Evolutionary conservation across 2,797 vertebrate species (phyloP).

Genomic region (Prionace glauca): DNA sequence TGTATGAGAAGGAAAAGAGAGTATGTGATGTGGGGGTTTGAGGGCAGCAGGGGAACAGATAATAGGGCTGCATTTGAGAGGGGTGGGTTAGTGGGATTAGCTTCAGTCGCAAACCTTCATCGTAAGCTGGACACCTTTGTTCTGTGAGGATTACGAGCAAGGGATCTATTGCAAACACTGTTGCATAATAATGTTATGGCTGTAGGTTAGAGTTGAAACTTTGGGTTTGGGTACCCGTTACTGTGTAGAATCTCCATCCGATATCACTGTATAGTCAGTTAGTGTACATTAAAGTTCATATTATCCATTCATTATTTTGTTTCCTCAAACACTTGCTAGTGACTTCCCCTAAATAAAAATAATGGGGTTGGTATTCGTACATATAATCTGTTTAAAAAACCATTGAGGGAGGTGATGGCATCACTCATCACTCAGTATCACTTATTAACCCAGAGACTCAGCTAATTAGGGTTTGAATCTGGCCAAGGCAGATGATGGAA

Average conservation of each 20-base stretch:
- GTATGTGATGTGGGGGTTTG: neutral
- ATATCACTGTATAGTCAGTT: neutral
- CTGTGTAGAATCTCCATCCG: neutral
- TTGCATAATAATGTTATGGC: neutral
- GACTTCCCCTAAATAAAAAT: neutral
- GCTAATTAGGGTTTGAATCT: no score
- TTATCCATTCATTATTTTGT: neutral
- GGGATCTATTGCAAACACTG: neutral
- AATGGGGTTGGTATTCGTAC: neutral
- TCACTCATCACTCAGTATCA: no score
- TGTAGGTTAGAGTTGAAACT: neutral
- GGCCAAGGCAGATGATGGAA: no score
- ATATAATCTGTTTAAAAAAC: neutral
- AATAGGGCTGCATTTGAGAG: neutral
- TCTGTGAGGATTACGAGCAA: neutral
- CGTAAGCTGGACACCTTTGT: neutral
- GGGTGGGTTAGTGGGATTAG: neutral
- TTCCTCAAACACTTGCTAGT: neutral
- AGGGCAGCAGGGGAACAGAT: neutral
- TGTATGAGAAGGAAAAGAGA: neutral
- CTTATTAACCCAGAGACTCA: no score
- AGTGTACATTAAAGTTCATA: neutral
- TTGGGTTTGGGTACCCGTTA: neutral
- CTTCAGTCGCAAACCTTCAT: neutral
- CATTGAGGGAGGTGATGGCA: neutral